Evolutionary conservation across 1,140 invertebrate species (phyloP), one percentile per base, ranked within the genome.

Genomic region (Nephotettix cincticeps): DNA sequence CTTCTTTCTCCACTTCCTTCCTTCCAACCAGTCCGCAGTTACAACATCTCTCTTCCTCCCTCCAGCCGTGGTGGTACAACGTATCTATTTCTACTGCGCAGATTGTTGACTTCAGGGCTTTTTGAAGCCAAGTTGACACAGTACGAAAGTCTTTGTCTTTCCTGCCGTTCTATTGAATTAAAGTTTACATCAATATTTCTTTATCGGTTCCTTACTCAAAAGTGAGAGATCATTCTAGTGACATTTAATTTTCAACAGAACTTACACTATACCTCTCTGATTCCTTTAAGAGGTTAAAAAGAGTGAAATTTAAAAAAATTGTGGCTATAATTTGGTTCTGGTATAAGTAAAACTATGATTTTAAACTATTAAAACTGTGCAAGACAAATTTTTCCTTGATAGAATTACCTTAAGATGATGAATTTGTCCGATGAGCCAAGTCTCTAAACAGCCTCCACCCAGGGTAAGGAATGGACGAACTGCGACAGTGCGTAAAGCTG

Each of bases 31-130:
- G 32, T 36, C 47, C 6, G 47, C 47, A 51, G 47, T n/a, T 6
- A 23, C 21, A 23, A 51, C 17, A 19, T 6, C 3, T n/a, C 17
- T 51, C 21, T 51, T 4, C n/a, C 17, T 51, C 47, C 19, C 47
- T 51, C 47, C 47, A 51, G 47, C 47, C 47, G 47, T 51, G 47
- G 47, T 51, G 47, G 47, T 51, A 51, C 47, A 23, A 19, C 3
- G 47, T 51, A n/a, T 51, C 47, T n/a, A 51, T n/a, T 6, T 51
- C 21, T n/a, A 23, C 47, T 19, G 47, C 17, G n/a, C 6, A 23
- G n/a, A 3, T 11, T 6, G 47, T 51, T n/a, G 21, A 23, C 17
- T 19, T 4, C 47, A 51, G 47, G 3, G 47, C 6, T n/a, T n/a
- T 51, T 23, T 51, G 47, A 3, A 51, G 6, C 47, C 17, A 51